Evolutionary conservation across 2,888 invertebrate species (phyloP), one percentile per base, ranked within the genome.

Genomic region (Chalcosyrphus nemorum): DNA sequence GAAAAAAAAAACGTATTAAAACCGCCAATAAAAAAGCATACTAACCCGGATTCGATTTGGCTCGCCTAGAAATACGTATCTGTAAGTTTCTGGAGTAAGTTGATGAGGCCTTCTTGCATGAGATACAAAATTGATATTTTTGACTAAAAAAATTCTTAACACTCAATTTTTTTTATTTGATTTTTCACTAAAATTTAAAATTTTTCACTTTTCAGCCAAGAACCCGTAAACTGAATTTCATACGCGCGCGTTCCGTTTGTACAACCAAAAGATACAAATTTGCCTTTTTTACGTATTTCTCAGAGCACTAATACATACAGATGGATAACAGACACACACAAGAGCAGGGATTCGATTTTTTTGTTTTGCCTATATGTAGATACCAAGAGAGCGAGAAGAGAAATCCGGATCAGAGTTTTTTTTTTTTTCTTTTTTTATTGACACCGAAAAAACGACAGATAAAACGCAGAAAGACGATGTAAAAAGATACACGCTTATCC

Each of bases 21-120:
- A 71, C 81, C 76, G 81, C 71, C 81, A 81, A 65, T 54, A 66
- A 74, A 74, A 74, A 74, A 74, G n/a, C 74, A 68, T 70, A 76
- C 81, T 52, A 43, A 81, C 81, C 70, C 57, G 9, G 38, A 65
- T 71, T 54, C 35, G 7, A 7, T 32, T 68, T 70, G 50, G 32
- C 19, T 56, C 38, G 15, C 17, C 38, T 59, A 45, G 19, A 80
- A 66, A 32, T 47, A 41, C 24, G 4, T 21, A 7, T 3, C 6
- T 1, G 2, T 17, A 19, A 45, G n/a, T n/a, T n/a, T n/a, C 29
- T 5, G 11, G 45, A 19, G 19, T 9, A 32, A 47, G 45, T 19
- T 63, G 19, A 29, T 29, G 6, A n/a, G 24, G 29, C n/a, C 45
- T 19, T 47, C 2, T 47, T 21, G 9, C 11, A 17, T 13, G 24